phyloP scores from a whole-genome alignment of 2,113 vertebrate species.

The Nothocercus julius region DNA sequence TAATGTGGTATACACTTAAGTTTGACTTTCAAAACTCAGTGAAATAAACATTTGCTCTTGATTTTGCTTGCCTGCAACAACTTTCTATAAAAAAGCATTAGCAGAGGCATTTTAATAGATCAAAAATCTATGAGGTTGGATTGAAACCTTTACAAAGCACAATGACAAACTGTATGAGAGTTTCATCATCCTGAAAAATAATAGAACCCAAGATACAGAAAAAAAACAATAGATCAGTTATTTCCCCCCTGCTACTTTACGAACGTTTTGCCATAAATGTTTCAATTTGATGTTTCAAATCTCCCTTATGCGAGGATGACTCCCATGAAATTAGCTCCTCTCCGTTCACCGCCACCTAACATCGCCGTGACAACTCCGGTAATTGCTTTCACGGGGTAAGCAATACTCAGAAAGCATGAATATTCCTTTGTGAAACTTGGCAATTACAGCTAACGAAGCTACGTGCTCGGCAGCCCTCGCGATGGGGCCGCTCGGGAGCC shows the following conservation, averaged over 20 bases:
- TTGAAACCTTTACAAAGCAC: conserved; percentile 6
- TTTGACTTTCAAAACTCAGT: conserved; percentile 8
- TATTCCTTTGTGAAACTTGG: conserved; percentile 25
- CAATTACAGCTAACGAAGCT: background rate
- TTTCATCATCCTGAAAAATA: background rate
- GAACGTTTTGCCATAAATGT: conserved; percentile 30
- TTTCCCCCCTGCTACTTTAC: background rate
- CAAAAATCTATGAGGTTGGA: background rate
- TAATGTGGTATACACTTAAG: background rate
- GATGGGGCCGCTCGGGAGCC: fast-evolving
- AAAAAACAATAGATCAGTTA: background rate
- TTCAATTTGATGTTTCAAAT: conserved; percentile 45
- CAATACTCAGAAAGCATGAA: conserved; percentile 27
- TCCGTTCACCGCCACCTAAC: background rate
- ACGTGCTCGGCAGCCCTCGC: fast-evolving
- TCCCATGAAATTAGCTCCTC: conserved; percentile 61
- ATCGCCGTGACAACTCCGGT: background rate
- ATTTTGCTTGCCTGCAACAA: background rate
- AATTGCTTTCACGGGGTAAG: conserved; percentile 60
- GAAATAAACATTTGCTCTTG: conserved; percentile 17
- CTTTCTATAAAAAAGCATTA: conserved; percentile 2
- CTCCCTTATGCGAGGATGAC: conserved; percentile 1
- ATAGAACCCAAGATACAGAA: background rate
- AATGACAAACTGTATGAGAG: background rate
- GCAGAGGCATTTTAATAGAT: conserved; percentile 24